These are phyloP conservation scores for Calonectris borealis DNA, from an alignment of 2,113 vertebrate species.

Conservation along the genomic window DNA sequence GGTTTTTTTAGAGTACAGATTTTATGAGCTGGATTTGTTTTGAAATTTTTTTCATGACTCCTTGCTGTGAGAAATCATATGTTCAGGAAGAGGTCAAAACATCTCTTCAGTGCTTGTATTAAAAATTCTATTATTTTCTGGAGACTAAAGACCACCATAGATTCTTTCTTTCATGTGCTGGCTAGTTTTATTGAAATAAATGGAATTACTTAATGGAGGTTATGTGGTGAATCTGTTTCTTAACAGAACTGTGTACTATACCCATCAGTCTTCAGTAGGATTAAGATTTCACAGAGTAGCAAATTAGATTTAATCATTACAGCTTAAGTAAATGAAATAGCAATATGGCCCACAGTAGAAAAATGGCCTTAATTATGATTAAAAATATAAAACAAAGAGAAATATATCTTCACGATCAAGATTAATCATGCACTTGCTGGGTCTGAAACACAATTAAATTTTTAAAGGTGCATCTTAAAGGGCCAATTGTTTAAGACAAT, in stretches of 20 bases:
- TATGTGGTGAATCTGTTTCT: constrained; percentile 34
- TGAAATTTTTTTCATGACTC: not conserved
- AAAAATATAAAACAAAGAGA: constrained; percentile 37
- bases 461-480: not conserved
- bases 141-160: not conserved
- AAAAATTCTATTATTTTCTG: constrained; percentile 22
- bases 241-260: constrained; percentile 23
- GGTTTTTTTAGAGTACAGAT: not conserved
- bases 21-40: not conserved
- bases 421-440: not conserved
- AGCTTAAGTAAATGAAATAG: constrained; percentile 27
- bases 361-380: constrained; percentile 8
- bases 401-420: not conserved
- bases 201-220: constrained; percentile 35
- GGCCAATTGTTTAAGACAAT: not conserved
- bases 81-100: constrained; percentile 9
- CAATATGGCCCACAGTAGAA: not conserved
- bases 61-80: not conserved
- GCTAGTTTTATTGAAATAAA: constrained; percentile 45
- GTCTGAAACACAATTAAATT: not conserved
- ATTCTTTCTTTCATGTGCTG: not conserved
- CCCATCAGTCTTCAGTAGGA: constrained; percentile 15
- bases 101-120: not conserved
- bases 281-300: constrained; percentile 9
- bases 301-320: constrained; percentile 42